Evolutionary conservation across 2,797 vertebrate genomes (phyloP), one percentile per base, ranked within the genome.

Genomic region (Scolopax rusticola): DNA sequence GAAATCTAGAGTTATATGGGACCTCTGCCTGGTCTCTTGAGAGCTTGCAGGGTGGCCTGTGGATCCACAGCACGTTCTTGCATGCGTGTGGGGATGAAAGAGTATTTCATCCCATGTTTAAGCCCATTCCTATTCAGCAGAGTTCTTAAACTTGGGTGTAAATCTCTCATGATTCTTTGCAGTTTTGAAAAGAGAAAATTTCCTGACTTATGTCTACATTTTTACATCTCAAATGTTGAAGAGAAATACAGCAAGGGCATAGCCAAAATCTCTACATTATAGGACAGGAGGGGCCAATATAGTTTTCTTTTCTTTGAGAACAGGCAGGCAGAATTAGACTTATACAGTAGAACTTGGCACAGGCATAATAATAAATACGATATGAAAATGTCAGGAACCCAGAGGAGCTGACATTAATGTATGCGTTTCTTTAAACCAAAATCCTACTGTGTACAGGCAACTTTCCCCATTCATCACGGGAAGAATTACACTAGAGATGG

Each of bases 31-130:
- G 45, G 47, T 84, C 91, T 92, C 73, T 47, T 15, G 79, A 96
- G 93, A 95, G 89, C 96, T 78, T 88, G 40, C 73, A 92, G 87
- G 95, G 95, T 96, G 96, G 96, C 54, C 96, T 76, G 64, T 20
- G 47, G 65, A 92, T 89, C n/a, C 82, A 86, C 82, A 92, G 75
- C 41, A 92, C 87, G 51, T 45, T 94, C 47, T 73, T 70, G 36
- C 1, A 0, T 47, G 32, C 40, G 50, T 50, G 59, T 8, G 81
- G 5, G 61, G 43, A 47, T 70, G 70, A 87, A 93, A 64, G 60
- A 77, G 17, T 45, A 93, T 89, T 91, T 93, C 69, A 90, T 43
- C 82, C 69, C 79, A 41, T 8, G 23, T 63, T 94, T 90, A 91
- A 93, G n/a, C 16, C 61, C n/a, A 48, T 57, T 89, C 41, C 56